phyloP scores from a whole-genome alignment of 2,113 vertebrate genomes.

The Morphnarchus princeps region DNA sequence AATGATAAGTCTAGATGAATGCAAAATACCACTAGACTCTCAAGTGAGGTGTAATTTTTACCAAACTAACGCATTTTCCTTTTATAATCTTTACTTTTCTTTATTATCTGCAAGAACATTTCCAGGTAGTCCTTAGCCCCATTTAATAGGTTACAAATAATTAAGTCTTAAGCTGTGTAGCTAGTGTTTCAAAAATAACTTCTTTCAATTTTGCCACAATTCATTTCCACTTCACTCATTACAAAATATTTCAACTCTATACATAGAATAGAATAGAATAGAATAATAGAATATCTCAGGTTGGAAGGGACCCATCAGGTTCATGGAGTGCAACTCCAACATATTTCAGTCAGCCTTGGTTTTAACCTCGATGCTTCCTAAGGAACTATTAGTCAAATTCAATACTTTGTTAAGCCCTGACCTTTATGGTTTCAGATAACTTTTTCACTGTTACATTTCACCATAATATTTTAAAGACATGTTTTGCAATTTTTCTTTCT shows the following conservation, averaged over 20 bases:
- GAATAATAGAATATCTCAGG: neutral
- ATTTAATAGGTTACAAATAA: neutral
- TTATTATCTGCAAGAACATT: neutral
- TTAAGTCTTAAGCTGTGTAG: neutral
- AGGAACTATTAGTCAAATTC: neutral
- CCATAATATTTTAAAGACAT: neutral
- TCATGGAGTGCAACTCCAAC: neutral
- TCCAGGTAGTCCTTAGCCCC: neutral
- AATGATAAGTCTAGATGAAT: neutral
- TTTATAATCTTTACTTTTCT: neutral
- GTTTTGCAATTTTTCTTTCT: neutral
- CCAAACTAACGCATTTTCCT: neutral
- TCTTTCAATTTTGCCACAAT: neutral
- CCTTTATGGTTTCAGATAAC: neutral
- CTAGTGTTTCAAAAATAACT: neutral
- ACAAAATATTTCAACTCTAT: neutral
- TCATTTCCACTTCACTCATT: neutral
- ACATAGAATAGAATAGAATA: neutral
- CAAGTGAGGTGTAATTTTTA: neutral
- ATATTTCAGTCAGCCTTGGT: neutral
- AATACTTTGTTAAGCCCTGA: neutral
- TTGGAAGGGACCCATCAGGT: neutral
- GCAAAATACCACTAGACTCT: neutral
- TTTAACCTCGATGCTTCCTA: neutral
- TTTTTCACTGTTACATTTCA: neutral